Evolutionary conservation across 2,888 invertebrate genomes (phyloP).

Genomic region (Taenaris catops): DNA sequence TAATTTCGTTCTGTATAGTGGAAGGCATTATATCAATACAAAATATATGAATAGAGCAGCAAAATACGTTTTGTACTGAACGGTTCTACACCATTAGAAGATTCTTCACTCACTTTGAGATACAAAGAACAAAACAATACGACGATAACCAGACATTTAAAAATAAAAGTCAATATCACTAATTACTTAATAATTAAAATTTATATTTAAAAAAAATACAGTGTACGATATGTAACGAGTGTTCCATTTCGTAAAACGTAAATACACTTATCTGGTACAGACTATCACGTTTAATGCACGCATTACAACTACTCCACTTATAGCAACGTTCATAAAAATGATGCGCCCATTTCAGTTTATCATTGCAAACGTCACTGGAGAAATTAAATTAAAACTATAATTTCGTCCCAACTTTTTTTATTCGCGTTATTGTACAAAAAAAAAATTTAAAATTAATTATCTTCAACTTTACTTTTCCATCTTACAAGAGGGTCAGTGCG

Average conservation of each 20-base stretch:
- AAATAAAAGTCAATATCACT: constrained; percentile 3
- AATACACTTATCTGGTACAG: constrained; percentile 63
- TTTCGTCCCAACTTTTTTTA: too few species aligned
- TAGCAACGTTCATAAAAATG: too few species aligned
- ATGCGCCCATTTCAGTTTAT: too few species aligned
- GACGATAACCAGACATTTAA: not conserved
- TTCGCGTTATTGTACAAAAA: too few species aligned
- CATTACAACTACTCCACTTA: too few species aligned
- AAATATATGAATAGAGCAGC: constrained; percentile 48
- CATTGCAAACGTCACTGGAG: too few species aligned
- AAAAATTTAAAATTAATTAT: too few species aligned
- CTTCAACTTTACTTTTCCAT: too few species aligned
- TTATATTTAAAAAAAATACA: constrained; percentile 44
- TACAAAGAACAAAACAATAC: constrained; percentile 1
- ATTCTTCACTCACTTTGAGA: constrained; percentile 14
- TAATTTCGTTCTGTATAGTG: not conserved
- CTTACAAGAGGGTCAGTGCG: too few species aligned
- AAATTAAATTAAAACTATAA: too few species aligned
- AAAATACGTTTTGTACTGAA: constrained; percentile 44
- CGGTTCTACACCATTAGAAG: constrained; percentile 10
- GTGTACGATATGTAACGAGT: constrained; percentile 76
- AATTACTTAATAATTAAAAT: constrained; percentile 17
- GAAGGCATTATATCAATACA: constrained; percentile 10
- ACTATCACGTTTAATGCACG: constrained; percentile 41
- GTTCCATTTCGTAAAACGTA: constrained; percentile 45